Evolutionary conservation across 2,113 vertebrate genomes (phyloP).

Genomic region (Anas platyrhynchos): DNA sequence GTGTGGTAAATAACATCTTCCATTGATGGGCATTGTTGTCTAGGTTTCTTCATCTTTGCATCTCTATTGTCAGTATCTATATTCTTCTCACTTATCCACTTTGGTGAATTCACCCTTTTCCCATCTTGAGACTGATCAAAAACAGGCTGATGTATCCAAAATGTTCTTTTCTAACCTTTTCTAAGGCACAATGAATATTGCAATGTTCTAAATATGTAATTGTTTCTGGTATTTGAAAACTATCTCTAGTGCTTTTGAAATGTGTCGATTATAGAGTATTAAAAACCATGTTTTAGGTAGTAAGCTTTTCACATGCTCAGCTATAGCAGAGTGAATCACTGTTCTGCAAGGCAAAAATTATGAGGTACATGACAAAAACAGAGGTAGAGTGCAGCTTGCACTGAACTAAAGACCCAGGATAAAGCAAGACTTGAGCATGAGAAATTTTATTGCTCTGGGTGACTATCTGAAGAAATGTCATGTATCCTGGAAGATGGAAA

Average conservation of each 20-base stretch:
- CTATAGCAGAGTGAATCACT: not conserved
- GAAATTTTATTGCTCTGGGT: not conserved
- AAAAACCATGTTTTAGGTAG: not conserved
- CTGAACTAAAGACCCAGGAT: not conserved
- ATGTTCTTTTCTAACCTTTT: not conserved
- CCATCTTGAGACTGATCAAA: not conserved
- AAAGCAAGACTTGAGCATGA: not conserved
- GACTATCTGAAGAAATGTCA: not conserved
- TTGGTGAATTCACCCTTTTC: not conserved
- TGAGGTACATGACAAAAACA: not conserved
- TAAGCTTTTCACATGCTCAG: not conserved
- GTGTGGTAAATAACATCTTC: not conserved
- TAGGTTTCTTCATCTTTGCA: not conserved
- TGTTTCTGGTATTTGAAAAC: not conserved
- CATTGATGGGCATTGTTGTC: not conserved
- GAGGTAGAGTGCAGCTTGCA: not conserved
- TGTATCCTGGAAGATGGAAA: not conserved
- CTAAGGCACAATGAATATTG: not conserved
- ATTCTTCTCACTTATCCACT: not conserved
- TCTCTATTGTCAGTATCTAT: not conserved
- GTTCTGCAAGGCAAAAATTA: not conserved
- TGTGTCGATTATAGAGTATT: not conserved
- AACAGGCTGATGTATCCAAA: not conserved
- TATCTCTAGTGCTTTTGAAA: not conserved
- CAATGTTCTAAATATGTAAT: not conserved